Conservation (phyloP, 1,140 invertebrate species). For the Drosophila kepulauana region DNA sequence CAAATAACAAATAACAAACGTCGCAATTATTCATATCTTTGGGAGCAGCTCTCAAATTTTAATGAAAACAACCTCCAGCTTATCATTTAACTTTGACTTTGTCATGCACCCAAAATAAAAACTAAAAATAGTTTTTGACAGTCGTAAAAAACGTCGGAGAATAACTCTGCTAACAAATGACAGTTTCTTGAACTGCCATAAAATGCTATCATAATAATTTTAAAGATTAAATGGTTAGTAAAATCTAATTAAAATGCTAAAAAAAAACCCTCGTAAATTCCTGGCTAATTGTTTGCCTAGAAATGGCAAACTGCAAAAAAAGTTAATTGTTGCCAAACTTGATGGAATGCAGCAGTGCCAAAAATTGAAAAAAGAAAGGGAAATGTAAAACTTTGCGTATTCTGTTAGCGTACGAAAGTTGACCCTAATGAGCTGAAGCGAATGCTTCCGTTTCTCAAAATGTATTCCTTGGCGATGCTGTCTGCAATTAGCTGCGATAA, state of each 20-base stretch:
- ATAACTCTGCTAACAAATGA: background rate
- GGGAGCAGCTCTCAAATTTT: background rate
- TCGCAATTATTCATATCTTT: background rate
- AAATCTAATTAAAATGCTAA: slow-evolving; percentile 1
- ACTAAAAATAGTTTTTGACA: too few species aligned
- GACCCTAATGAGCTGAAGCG: slow-evolving; percentile 40
- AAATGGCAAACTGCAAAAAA: background rate
- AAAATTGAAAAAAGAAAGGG: background rate
- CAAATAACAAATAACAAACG: slow-evolving; percentile 5
- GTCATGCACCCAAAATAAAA: too few species aligned
- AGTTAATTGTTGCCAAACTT: slow-evolving; percentile 12
- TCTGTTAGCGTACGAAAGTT: background rate
- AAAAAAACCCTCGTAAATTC: background rate
- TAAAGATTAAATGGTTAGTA: background rate
- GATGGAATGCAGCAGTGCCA: slow-evolving; percentile 11
- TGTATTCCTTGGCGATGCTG: slow-evolving; percentile 16
- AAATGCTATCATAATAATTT: background rate
- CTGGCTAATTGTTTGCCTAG: slow-evolving; percentile 1
- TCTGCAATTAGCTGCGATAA: slow-evolving; percentile 53
- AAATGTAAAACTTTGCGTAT: background rate
- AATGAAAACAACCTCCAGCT: background rate
- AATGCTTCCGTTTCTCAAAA: background rate
- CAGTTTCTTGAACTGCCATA: background rate
- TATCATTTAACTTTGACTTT: background rate
- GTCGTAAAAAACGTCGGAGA: too few species aligned